Evolutionary conservation across 2,888 invertebrate species (phyloP).

Genomic region (Agrotis puta): DNA sequence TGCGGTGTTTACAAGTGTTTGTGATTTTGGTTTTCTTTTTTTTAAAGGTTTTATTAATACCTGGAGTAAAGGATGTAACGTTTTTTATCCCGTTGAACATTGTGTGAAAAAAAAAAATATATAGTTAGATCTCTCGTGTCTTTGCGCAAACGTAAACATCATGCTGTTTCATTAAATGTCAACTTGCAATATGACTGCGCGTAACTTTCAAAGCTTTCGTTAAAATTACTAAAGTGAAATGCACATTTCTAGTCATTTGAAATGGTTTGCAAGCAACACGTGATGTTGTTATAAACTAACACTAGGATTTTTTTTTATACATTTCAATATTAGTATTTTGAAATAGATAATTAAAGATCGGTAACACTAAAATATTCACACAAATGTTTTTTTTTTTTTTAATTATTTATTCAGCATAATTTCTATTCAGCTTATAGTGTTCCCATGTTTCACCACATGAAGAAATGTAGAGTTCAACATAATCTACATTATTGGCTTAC

Average conservation of each 20-base stretch:
- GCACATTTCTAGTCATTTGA: neutral
- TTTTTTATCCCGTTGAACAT: neutral
- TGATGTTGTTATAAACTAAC: neutral
- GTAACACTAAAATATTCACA: too few species aligned
- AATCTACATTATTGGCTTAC: neutral
- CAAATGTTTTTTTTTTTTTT: too few species aligned
- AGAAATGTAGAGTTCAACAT: neutral
- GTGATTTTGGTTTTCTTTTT: constrained; percentile 10
- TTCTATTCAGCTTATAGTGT: too few species aligned
- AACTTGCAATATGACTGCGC: neutral
- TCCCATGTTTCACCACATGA: too few species aligned
- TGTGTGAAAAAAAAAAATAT: neutral
- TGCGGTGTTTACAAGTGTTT: constrained; percentile 18
- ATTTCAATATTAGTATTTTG: too few species aligned
- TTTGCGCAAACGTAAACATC: neutral
- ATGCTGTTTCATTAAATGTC: neutral
- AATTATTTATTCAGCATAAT: too few species aligned
- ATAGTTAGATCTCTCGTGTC: neutral
- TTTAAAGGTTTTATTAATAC: neutral
- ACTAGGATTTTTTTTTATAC: neutral
- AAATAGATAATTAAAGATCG: too few species aligned
- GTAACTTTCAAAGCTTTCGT: constrained; percentile 34
- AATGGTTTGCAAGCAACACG: neutral
- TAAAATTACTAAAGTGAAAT: constrained; percentile 6
- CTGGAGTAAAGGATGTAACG: neutral